Base-by-base conservation (phyloP, 1,140 invertebrate genomes). In the Limonius californicus region DNA sequence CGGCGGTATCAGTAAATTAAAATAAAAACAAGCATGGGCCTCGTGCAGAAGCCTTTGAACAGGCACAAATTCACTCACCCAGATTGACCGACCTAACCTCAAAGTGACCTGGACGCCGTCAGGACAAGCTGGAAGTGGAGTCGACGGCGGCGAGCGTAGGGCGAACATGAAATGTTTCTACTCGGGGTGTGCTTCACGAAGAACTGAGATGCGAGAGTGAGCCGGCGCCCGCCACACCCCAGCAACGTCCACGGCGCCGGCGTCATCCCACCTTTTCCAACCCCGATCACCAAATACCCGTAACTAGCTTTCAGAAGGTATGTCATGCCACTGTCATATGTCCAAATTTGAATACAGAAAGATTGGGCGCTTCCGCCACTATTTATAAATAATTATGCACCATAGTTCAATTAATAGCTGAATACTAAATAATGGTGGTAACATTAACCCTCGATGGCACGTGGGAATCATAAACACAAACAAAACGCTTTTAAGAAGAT, bases 221-320 rank as follows among this genome's bases (percentile, higher is more conserved):
- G 59, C 59, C 68, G 68, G 66, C 68, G 67, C 63, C 67, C 70
- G 70, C 70, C 70, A 72, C 70, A 72, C 70, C 70, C 70, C 70
- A 70, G 57, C 16, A 43, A 19, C 14, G 47, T 27, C 1, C 39
- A 72, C 53, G 61, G 70, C 70, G 70, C 70, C 70, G 70, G 70
- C 70, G 70, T 67, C 64, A 45, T 23, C 27, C 42, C 64, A 64
- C 63, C 67, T 57, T 57, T 60, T 53, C 43, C 61, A 54, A 62
- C 30, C 57, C 65, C 56, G 16, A 21, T 53, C 32, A 45, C 20
- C 45, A 50, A 50, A 50, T 50, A 50, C 4, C 45, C 45, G 14
- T 50, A 50, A 50, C 45, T 50, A 50, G 45, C 45, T 50, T 50
- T 50, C 20, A 50, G 16, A 18, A 50, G 45, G 45, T 50, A 60